Percentiles rank a stretch among this genome's conserved stretches.
Evolutionary conservation across 2,113 vertebrate genomes (phyloP).

Genomic region (Malurus cyaneus): DNA sequence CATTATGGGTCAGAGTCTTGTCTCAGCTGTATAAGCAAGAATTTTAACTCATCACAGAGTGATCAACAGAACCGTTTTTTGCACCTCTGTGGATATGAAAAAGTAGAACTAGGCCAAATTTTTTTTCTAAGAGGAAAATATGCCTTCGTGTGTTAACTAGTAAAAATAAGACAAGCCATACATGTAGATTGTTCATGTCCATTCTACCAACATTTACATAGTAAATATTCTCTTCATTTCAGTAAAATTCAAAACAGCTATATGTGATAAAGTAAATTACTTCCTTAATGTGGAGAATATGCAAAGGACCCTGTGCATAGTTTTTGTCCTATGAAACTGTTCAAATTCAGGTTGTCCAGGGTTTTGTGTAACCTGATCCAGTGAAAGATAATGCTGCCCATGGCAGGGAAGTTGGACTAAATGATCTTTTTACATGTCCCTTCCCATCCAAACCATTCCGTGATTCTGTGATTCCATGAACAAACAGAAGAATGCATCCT

Average conservation of each 20-base stretch:
- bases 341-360: not conserved
- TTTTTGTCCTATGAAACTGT: not conserved
- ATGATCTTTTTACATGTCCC: not conserved
- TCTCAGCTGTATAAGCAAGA: not conserved
- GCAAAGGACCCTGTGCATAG: not conserved
- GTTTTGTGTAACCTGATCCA: not conserved
- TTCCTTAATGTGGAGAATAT: not conserved
- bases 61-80: not conserved
- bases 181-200: not conserved
- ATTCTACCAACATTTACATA: not conserved
- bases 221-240: not conserved
- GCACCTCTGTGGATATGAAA: not conserved
- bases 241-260: not conserved
- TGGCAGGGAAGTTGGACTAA: not conserved
- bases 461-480: not conserved
- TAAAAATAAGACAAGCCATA: not conserved
- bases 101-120: not conserved
- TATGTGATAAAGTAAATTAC: not conserved
- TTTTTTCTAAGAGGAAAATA: not conserved
- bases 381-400: not conserved
- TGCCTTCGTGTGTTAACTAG: not conserved
- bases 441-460: not conserved
- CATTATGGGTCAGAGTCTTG: not conserved
- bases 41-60: not conserved
- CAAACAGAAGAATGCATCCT: not conserved